phyloP scores from a whole-genome alignment of 2,888 invertebrate species.

The Salpingus planirostris region DNA sequence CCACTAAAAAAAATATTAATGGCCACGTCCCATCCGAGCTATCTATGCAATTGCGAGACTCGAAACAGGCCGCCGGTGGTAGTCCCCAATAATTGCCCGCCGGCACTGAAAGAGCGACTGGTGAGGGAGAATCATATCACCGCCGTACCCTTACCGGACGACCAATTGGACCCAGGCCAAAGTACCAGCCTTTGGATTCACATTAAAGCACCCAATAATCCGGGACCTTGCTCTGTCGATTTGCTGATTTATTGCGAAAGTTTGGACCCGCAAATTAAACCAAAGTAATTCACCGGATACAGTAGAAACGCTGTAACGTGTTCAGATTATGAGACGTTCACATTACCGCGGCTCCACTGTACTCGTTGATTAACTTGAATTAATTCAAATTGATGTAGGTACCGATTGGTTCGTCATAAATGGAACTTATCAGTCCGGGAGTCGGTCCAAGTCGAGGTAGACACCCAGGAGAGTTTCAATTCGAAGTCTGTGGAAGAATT shows the following conservation, averaged over 20 bases:
- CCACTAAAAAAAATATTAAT: constrained; percentile 54
- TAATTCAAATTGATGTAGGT: too few relatives aligned
- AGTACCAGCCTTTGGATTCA: constrained; percentile 50
- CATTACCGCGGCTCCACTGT: too few relatives aligned
- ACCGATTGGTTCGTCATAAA: constrained; percentile 55
- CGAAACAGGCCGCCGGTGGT: constrained; percentile 1
- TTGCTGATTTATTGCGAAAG: constrained; percentile 68
- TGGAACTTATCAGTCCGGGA: constrained; percentile 56
- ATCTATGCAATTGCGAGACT: constrained; percentile 37
- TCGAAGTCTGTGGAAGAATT: constrained; percentile 46
- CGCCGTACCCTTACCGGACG: constrained; percentile 37
- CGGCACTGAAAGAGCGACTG: constrained; percentile 31
- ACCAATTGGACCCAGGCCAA: constrained; percentile 47
- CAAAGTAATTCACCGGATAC: too few relatives aligned
- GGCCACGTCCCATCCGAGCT: constrained; percentile 61
- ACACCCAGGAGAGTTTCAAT: constrained; percentile 42
- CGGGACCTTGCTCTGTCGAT: constrained; percentile 55
- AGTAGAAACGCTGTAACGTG: too few relatives aligned
- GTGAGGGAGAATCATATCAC: constrained; percentile 41
- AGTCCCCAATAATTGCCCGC: constrained; percentile 9
- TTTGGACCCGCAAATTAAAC: constrained; percentile 20
- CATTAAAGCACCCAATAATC: constrained; percentile 59
- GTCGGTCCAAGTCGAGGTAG: constrained; percentile 48
- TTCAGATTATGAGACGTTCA: too few relatives aligned
- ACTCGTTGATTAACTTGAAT: too few relatives aligned